Percentiles rank a stretch among this genome's conserved stretches.
Evolutionary conservation across 2,113 vertebrate species (phyloP).

Genomic region (Notiomystis cincta): DNA sequence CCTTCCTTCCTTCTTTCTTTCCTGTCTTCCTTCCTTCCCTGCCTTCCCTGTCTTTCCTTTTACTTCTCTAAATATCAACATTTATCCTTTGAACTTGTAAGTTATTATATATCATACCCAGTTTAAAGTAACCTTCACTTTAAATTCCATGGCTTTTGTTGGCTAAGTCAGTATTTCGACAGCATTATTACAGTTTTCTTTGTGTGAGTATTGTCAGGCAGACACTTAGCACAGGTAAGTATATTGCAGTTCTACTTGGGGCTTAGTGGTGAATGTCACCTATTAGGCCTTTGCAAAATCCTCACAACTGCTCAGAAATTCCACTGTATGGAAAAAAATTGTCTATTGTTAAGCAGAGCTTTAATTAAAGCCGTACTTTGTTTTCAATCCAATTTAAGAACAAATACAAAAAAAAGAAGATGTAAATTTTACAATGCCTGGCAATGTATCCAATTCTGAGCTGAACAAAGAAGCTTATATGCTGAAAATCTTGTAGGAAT

Average conservation of each 20-base stretch:
- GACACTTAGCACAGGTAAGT: slow-evolving; percentile 31
- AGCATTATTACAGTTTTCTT: slow-evolving; percentile 35
- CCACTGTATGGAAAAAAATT: neutral
- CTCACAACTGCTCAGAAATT: slow-evolving; percentile 49
- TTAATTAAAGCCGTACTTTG: slow-evolving; percentile 75
- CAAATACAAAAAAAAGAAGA: slow-evolving; percentile 68
- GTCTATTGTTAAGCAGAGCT: slow-evolving; percentile 46
- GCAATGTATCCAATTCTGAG: slow-evolving; percentile 69
- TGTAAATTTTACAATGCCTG: slow-evolving; percentile 73
- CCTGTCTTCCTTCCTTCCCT: neutral
- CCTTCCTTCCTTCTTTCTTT: neutral
- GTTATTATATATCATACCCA: neutral
- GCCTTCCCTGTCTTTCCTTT: neutral
- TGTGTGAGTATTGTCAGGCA: slow-evolving; percentile 38
- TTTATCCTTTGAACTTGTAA: neutral
- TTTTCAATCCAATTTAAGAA: slow-evolving; percentile 77
- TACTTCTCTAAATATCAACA: neutral
- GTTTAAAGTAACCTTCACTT: slow-evolving; percentile 35
- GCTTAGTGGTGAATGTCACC: slow-evolving; percentile 24
- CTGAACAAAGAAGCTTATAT: slow-evolving; percentile 76
- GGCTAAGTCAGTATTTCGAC: slow-evolving; percentile 23
- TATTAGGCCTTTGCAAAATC: slow-evolving; percentile 43
- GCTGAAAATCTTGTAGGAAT: slow-evolving; percentile 76
- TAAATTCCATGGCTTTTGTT: slow-evolving; percentile 15
- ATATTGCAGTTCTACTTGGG: slow-evolving; percentile 8